Evolutionary conservation across 2,113 vertebrate species (phyloP), one percentile per base, ranked within the genome.

Genomic region (Motacilla alba): DNA sequence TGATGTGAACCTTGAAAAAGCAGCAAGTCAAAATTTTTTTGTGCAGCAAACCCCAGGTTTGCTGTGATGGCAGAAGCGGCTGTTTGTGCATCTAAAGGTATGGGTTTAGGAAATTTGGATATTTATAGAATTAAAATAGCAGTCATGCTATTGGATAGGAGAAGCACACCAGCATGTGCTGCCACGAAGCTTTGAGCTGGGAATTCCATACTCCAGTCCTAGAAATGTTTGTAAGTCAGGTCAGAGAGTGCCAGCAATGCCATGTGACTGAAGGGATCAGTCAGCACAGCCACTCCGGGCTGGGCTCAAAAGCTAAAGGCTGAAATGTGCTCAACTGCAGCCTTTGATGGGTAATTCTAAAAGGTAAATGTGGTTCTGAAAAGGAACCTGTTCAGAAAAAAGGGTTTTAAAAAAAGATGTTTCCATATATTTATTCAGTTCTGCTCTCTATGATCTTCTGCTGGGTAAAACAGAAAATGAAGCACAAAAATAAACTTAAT

Each of bases 381-480:
- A 82, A 81, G 41, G 35, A 86, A 81, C 9, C 6, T 69, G 13
- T 55, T 83, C 55, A 78, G 47, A 64, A 19, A 44, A 50, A 82
- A 76, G 66, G 3, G 7, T 37, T 79, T 33, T 37, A 15, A 27
- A 47, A n/a, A 10, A 58, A 33, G 15, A 6, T 8, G 2, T 62
- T 83, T 74, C 26, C 14, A 15, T 37, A 11, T 5, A 28, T 55
- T 63, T 76, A 66, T 69, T 89, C 14, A 28, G 11, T 68, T 83
- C 87, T 96, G 62, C 64, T 97, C 82, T 72, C 85, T 78, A 1
- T 87, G 83, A 75, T 77, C 82, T 95, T 94, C 86, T 89, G 41
- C 62, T 95, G 59, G 64, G 86, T 96, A 93, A 97, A 96, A 73
- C 78, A 59, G 41, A 93, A 77, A 39, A 43, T 56, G 62, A 49